Percentiles rank a stretch among this genome's conserved stretches.
phyloP scores from a whole-genome alignment of 2,888 invertebrate species.

The Eupithecia inturbata region DNA sequence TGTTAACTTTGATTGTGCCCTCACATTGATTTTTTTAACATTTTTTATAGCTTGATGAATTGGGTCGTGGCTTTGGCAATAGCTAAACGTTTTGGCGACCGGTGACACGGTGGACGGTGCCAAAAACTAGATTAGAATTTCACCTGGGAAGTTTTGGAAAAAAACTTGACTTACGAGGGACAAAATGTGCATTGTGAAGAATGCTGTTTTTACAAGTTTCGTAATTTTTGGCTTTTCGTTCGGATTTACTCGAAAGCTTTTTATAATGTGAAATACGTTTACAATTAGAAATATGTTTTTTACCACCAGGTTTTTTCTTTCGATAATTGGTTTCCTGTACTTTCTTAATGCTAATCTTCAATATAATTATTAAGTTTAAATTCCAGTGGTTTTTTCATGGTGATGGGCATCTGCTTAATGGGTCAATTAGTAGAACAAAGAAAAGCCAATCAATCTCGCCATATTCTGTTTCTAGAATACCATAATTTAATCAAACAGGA shows the following conservation, averaged over 20 bases:
- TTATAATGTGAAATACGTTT: neutral
- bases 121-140: conserved; percentile 37
- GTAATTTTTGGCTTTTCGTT: neutral
- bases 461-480: neutral
- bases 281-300: neutral
- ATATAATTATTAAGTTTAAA: neutral
- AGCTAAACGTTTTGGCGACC: conserved; percentile 37
- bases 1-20: conserved; percentile 47
- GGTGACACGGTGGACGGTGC: conserved; percentile 32
- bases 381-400: neutral
- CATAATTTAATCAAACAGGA: neutral
- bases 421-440: neutral
- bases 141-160: conserved; percentile 25
- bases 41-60: conserved; percentile 38
- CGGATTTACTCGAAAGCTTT: neutral
- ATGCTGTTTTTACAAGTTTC: conserved; percentile 1
- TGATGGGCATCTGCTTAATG: neutral
- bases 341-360: neutral
- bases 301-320: neutral
- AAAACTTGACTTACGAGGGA: conserved; percentile 17
- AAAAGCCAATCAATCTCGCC: neutral
- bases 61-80: conserved; percentile 35
- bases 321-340: neutral
- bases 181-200: neutral
- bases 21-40: conserved; percentile 40